Conservation (phyloP, 2,113 vertebrate species). For the Clarias gariepinus region DNA sequence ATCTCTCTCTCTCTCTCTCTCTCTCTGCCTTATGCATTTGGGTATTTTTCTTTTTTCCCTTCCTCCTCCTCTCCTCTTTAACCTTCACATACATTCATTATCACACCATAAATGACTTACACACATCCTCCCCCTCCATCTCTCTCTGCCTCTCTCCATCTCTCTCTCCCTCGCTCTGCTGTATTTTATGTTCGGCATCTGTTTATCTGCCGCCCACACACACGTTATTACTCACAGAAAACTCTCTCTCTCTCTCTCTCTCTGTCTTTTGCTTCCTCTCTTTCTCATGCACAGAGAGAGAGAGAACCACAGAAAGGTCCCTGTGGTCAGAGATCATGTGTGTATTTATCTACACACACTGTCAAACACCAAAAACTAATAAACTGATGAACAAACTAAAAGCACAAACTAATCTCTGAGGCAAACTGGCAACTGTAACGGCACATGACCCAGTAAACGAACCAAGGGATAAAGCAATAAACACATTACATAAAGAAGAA, state of each 20-base stretch:
- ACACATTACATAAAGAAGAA: neutral
- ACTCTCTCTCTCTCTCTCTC: neutral
- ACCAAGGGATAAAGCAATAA: neutral
- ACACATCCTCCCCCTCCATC: neutral
- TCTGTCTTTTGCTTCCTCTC: neutral
- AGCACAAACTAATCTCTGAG: neutral
- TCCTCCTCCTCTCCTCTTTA: neutral
- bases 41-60: neutral
- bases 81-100: neutral
- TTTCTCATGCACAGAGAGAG: neutral
- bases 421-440: neutral
- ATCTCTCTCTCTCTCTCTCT: neutral
- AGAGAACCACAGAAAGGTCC: conserved; percentile 1
- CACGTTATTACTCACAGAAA: conserved; percentile 17
- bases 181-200: conserved; percentile 26
- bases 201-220: conserved; percentile 26
- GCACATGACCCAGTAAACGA: neutral
- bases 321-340: conserved; percentile 1
- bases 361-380: neutral
- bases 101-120: neutral
- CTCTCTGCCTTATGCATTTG: neutral
- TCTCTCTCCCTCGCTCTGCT: neutral
- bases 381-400: conserved; percentile 3
- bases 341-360: neutral
- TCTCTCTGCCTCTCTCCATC: neutral